Conservation (phyloP, 2,113 vertebrate genomes). For the Thymallus thymallus region DNA sequence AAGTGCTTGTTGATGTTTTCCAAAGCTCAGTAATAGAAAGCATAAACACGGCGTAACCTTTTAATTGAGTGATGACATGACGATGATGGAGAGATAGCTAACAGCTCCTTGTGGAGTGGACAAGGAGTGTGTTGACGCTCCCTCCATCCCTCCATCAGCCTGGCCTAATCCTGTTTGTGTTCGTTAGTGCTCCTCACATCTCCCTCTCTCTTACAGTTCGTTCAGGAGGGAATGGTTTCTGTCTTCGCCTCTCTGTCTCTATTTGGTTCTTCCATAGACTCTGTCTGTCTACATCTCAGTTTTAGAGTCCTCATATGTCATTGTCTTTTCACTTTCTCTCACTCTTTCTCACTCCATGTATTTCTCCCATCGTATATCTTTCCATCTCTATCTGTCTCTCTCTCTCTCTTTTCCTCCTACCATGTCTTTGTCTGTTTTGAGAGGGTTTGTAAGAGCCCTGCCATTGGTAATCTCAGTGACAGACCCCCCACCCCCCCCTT, state of each 20-base stretch:
- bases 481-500: background rate
- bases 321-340: background rate
- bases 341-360: background rate
- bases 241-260: too few species aligned
- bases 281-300: slow-evolving; percentile 53
- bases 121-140: slow-evolving; percentile 21
- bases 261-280: too few species aligned
- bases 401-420: background rate
- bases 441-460: slow-evolving; percentile 35
- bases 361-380: background rate
- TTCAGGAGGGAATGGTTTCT: background rate
- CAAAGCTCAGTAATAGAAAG: slow-evolving; percentile 67
- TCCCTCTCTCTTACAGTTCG: background rate
- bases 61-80: slow-evolving; percentile 75
- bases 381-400: background rate
- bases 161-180: slow-evolving; percentile 28
- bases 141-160: slow-evolving; percentile 25
- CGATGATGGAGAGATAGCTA: slow-evolving; percentile 63
- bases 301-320: background rate
- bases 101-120: slow-evolving; percentile 31
- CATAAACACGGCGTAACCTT: slow-evolving; percentile 74
- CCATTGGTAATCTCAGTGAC: slow-evolving; percentile 29
- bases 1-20: slow-evolving; percentile 71
- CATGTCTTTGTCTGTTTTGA: slow-evolving; percentile 14
- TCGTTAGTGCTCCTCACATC: slow-evolving; percentile 34